Evolutionary conservation across 64 coral and sea anemone genomes (phyloP), one percentile per base, ranked within the genome.

Genomic region (Cladopsammia gracilis): DNA sequence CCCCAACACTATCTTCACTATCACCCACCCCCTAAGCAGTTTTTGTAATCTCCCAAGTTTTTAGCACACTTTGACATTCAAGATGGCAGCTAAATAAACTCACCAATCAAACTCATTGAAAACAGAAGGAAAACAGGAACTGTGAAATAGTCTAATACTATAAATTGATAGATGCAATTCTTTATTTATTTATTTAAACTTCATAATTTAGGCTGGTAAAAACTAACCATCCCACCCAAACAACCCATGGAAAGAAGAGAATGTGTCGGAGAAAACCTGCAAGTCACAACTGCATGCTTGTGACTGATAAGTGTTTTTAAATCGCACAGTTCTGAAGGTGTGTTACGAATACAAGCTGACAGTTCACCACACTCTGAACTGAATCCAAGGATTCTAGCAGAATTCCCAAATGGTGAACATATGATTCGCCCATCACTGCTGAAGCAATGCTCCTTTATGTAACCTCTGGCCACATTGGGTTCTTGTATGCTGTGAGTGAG

Each of bases 371-470:
- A 98, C 4, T 88, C 82, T 11, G 73, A 24, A 73, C 58, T 93
- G 20, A 98, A 98, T 50, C 77, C 70, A 22, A 98, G 61, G 45
- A 98, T 70, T 67, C 97, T 82, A 7, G 91, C 90, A 82, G 94
- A 93, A 72, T 98, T 95, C 4, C 94, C 97, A 93, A 96, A 98
- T 12, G 97, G 97, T 47, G 97, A 98, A 22, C 94, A 92, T 73
- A 98, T 98, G 48, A 96, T 86, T 47, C 97, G 87, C 34, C 97
- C 97, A 78, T 98, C 97, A 73, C 51, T 81, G 53, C 94, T 98
- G 45, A 98, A 98, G 75, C 94, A 93, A 71, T 95, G 97, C 18
- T 98, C 97, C 23, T 96, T 98, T 23, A 98, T 98, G 26, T 93
- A 98, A 14, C 94, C 97, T 25, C 68, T 76, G 16, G 94, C 97